phyloP scores from a whole-genome alignment of 2,797 vertebrate species.

The Rallus crepitans region DNA sequence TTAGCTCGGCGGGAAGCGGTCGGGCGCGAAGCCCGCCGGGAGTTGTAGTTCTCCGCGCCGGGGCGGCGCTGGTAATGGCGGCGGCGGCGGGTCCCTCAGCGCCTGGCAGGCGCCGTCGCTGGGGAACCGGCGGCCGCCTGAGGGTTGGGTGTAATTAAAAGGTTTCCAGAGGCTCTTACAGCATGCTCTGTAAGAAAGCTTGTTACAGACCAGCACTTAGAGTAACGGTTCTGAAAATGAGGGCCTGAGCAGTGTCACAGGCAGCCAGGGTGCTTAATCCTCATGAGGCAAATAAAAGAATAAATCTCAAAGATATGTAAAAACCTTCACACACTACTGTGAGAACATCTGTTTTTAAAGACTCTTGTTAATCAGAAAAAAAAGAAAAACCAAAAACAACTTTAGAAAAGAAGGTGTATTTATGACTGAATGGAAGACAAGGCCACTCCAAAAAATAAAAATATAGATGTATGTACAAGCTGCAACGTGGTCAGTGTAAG shows the following conservation, averaged over 20 bases:
- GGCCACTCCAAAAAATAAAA: not conserved
- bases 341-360: not conserved
- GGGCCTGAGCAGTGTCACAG: not conserved
- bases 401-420: not conserved
- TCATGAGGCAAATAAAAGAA: not conserved
- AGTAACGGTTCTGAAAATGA: not conserved
- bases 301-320: not conserved
- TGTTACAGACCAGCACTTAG: no score
- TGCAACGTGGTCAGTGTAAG: not conserved
- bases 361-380: not conserved
- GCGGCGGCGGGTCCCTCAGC: not conserved
- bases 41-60: not conserved
- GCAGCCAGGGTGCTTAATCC: not conserved
- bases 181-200: not conserved
- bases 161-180: not conserved
- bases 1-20: constrained; percentile 25
- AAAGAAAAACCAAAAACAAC: not conserved
- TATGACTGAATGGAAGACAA: not conserved
- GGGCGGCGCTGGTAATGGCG: not conserved
- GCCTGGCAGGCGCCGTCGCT: no score
- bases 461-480: not conserved
- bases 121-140: rapidly evolving
- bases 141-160: rapidly evolving
- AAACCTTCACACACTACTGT: not conserved
- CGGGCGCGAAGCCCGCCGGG: constrained; percentile 7